Conservation (phyloP, 2,888 invertebrate species). For the Cerastis rubricosa region DNA sequence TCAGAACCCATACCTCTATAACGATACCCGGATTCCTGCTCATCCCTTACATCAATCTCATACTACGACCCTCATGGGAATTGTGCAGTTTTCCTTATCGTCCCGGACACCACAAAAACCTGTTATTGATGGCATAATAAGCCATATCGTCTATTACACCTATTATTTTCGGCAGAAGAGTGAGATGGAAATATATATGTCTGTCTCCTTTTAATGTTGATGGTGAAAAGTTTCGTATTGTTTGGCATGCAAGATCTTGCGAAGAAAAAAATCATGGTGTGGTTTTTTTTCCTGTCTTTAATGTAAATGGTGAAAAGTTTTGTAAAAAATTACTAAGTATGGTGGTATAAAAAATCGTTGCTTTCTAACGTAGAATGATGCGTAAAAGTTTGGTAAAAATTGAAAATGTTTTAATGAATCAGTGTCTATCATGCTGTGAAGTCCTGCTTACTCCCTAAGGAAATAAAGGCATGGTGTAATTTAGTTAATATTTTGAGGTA, state of each 20-base stretch:
- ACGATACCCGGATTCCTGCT: conserved; percentile 3
- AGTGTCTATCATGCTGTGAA: too few relatives aligned
- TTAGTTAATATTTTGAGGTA: neutral
- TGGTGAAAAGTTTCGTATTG: neutral
- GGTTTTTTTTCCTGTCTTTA: neutral
- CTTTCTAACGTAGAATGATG: too few relatives aligned
- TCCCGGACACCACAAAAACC: conserved; percentile 34
- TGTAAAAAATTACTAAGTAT: conserved; percentile 3
- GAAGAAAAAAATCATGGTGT: neutral
- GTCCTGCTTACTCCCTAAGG: too few relatives aligned
- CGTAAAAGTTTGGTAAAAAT: neutral
- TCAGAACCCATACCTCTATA: neutral
- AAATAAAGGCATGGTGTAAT: neutral
- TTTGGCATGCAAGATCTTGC: neutral
- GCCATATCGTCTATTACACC: conserved; percentile 31
- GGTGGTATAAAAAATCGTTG: too few relatives aligned
- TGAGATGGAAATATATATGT: conserved; percentile 3
- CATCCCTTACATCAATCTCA: conserved; percentile 32
- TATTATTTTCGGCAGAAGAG: conserved; percentile 24
- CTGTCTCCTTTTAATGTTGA: conserved; percentile 9
- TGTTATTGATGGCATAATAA: conserved; percentile 55
- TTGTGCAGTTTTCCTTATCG: conserved; percentile 20
- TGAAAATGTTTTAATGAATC: neutral
- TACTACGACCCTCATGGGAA: conserved; percentile 38
- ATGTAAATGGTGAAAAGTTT: neutral